Percentiles rank a stretch among this genome's conserved stretches.
These are phyloP conservation scores for Corticium candelabrum DNA, from an alignment of 37 sponge, comb jelly and placozoan species.

Conservation along the genomic window DNA sequence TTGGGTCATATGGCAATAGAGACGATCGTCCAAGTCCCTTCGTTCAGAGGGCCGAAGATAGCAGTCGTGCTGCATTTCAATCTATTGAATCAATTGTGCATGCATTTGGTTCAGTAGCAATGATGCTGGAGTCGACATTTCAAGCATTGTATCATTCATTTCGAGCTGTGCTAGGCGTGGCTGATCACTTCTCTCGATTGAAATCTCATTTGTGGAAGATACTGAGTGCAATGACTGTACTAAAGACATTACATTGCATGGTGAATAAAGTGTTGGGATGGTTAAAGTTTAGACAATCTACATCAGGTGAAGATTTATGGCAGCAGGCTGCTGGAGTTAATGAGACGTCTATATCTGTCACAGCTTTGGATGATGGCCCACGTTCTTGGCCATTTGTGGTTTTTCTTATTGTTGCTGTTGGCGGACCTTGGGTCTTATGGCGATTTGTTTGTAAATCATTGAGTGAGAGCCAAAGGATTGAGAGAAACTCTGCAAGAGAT, in stretches of 20 bases:
- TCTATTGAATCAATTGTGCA: slow-evolving; percentile 46
- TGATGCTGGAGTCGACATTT: slow-evolving; percentile 44
- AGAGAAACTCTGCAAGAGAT: not conserved
- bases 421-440: slow-evolving; percentile 32
- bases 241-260: slow-evolving; percentile 13
- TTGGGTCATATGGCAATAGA: not conserved
- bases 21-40: slow-evolving; percentile 23
- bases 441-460: slow-evolving; percentile 29
- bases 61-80: slow-evolving; percentile 32
- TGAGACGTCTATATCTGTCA: not conserved
- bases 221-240: slow-evolving; percentile 17
- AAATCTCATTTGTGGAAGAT: slow-evolving; percentile 14
- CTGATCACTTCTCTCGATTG: slow-evolving; percentile 33
- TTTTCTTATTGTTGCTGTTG: slow-evolving; percentile 29
- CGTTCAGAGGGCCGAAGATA: slow-evolving; percentile 32
- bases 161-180: slow-evolving; percentile 37
- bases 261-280: slow-evolving; percentile 14
- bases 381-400: slow-evolving; percentile 37
- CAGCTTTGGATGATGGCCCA: no score
- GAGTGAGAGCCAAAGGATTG: not conserved
- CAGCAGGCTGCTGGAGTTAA: not conserved
- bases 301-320: not conserved
- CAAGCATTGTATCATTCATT: slow-evolving; percentile 36
- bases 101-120: slow-evolving; percentile 40
- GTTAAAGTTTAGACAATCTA: slow-evolving; percentile 7